Evolutionary conservation across 2,888 invertebrate genomes (phyloP).

Genomic region (Oegoconia quadripuncta): DNA sequence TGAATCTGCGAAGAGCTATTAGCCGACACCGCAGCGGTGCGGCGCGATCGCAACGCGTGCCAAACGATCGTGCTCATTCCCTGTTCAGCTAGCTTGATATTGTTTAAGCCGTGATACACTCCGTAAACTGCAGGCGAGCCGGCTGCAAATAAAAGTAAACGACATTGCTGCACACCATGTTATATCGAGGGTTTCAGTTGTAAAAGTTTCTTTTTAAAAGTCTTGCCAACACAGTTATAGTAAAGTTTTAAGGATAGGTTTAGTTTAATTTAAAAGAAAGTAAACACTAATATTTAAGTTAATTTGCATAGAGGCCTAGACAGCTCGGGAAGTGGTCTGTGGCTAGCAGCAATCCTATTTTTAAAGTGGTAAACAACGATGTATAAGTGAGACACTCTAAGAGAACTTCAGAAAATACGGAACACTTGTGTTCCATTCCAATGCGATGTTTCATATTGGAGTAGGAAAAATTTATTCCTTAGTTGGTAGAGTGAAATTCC

Average conservation of each 20-base stretch:
- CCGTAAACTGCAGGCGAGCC: conserved; percentile 38
- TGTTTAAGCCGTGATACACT: conserved; percentile 49
- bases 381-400: too few species aligned
- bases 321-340: too few species aligned
- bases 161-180: conserved; percentile 30
- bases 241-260: conserved; percentile 5
- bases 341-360: too few species aligned
- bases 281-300: too few species aligned
- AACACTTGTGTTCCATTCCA: conserved; percentile 32
- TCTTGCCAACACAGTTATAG: conserved; percentile 12
- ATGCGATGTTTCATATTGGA: conserved; percentile 48
- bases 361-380: too few species aligned
- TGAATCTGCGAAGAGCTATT: conserved; percentile 75
- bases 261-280: too few species aligned
- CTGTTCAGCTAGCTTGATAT: conserved; percentile 32
- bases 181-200: conserved; percentile 16
- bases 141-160: conserved; percentile 39
- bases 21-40: conserved; percentile 62
- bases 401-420: conserved; percentile 19
- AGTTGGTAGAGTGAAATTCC: conserved; percentile 61
- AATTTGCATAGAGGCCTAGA: too few species aligned
- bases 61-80: conserved; percentile 60
- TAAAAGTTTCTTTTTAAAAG: conserved; percentile 18
- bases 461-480: conserved; percentile 63
- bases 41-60: conserved; percentile 46